A percentile compares a stretch with the other conserved stretches of the same genome.
Conservation (phyloP, 2,113 vertebrate genomes). For the Capra hircus region DNA sequence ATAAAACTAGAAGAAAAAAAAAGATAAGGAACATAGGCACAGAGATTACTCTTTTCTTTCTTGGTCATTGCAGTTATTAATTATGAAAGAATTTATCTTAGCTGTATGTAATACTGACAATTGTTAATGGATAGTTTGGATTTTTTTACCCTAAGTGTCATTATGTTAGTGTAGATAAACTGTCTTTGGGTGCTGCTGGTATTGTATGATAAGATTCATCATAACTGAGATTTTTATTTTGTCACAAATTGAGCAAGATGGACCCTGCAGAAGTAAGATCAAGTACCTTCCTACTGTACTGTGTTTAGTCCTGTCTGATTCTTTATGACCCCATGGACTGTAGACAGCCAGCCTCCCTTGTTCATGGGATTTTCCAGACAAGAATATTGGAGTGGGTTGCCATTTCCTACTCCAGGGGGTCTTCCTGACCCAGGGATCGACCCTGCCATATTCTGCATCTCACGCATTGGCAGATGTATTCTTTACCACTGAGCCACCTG, state of each 20-base stretch:
- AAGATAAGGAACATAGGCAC: neutral
- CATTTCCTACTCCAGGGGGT: neutral
- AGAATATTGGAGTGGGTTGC: neutral
- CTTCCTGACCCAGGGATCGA: neutral
- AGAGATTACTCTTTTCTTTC: neutral
- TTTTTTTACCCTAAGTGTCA: neutral
- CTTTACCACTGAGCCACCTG: neutral
- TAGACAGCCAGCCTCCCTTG: neutral
- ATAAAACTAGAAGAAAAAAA: neutral
- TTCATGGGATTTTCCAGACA: neutral
- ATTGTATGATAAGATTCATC: neutral
- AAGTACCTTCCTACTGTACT: neutral
- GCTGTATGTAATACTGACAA: neutral
- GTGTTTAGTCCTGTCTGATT: neutral
- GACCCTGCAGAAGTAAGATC: neutral
- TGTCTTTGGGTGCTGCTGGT: neutral
- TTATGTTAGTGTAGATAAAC: neutral
- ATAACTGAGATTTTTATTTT: neutral
- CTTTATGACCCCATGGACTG: neutral
- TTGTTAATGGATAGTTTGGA: neutral
- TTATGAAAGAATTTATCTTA: neutral
- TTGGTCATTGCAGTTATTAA: neutral
- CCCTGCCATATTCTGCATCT: accelerated
- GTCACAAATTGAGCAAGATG: neutral
- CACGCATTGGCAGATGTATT: neutral